Conservation (phyloP, 2,113 vertebrate species). For the Azemiops feae region DNA sequence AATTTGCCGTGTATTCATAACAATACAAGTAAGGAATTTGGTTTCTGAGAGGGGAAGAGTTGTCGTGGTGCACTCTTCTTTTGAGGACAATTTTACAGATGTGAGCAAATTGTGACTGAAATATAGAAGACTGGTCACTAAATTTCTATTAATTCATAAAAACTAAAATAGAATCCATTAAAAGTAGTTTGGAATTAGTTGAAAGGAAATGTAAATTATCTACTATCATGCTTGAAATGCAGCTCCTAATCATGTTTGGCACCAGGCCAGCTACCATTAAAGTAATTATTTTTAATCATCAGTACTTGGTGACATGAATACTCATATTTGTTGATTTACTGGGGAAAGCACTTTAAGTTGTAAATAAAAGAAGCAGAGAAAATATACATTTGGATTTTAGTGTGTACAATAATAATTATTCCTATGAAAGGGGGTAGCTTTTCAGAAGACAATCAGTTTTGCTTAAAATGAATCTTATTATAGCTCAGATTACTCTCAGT, state of each 20-base stretch:
- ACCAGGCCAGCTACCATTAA: conserved; percentile 78
- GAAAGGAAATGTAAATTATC: conserved; percentile 78
- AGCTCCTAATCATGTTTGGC: conserved; percentile 77
- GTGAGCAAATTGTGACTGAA: conserved; percentile 64
- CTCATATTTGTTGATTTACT: conserved; percentile 85
- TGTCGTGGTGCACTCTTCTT: conserved; percentile 51
- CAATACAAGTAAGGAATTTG: conserved; percentile 48
- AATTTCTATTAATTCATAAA: conserved; percentile 81
- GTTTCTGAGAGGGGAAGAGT: conserved; percentile 9
- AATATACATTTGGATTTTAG: conserved; percentile 73
- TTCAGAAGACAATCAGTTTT: conserved; percentile 29
- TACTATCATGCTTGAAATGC: conserved; percentile 72
- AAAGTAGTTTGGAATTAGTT: conserved; percentile 65
- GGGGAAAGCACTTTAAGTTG: conserved; percentile 76
- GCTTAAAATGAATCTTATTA: background rate
- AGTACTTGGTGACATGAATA: conserved; percentile 82
- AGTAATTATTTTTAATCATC: conserved; percentile 86
- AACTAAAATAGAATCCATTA: conserved; percentile 82
- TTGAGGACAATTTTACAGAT: conserved; percentile 50
- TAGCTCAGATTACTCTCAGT: background rate
- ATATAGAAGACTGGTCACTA: conserved; percentile 64
- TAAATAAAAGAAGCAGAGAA: conserved; percentile 76
- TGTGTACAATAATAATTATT: conserved; percentile 71
- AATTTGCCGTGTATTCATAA: conserved; percentile 27
- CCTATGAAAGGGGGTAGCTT: conserved; percentile 49